phyloP scores from a whole-genome alignment of 2,113 vertebrate species.

The Callospermophilus lateralis region DNA sequence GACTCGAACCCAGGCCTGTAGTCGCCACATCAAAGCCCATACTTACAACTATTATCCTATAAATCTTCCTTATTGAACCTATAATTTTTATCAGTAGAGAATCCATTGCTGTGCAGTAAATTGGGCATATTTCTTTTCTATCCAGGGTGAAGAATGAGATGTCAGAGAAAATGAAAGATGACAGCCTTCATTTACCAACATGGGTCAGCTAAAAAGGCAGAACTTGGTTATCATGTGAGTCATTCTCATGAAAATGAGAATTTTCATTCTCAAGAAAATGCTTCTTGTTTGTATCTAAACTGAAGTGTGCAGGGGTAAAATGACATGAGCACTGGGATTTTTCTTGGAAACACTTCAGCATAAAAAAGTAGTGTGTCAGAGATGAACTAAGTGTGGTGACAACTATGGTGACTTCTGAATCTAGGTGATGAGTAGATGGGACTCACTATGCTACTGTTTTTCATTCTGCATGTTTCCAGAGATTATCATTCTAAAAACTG shows the following conservation, averaged over 20 bases:
- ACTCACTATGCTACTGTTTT: neutral
- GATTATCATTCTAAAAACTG: neutral
- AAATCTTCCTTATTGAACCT: neutral
- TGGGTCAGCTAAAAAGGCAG: neutral
- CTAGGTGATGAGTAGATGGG: neutral
- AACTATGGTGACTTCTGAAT: neutral
- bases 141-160: neutral
- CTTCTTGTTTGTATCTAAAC: neutral
- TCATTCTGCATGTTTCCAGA: neutral
- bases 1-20: neutral
- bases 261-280: neutral
- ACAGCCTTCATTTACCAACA: neutral
- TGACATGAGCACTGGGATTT: neutral
- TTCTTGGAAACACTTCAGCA: neutral
- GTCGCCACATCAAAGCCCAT: neutral
- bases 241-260: neutral
- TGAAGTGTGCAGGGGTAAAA: neutral
- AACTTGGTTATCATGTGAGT: neutral
- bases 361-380: neutral
- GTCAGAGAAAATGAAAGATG: conserved; percentile 14
- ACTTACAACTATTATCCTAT: neutral
- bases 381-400: neutral
- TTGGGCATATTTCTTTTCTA: neutral
- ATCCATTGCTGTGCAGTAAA: neutral
- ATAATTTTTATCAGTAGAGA: neutral